Conservation (phyloP, 64 coral and sea anemone genomes). For the Platygyra sinensis region DNA sequence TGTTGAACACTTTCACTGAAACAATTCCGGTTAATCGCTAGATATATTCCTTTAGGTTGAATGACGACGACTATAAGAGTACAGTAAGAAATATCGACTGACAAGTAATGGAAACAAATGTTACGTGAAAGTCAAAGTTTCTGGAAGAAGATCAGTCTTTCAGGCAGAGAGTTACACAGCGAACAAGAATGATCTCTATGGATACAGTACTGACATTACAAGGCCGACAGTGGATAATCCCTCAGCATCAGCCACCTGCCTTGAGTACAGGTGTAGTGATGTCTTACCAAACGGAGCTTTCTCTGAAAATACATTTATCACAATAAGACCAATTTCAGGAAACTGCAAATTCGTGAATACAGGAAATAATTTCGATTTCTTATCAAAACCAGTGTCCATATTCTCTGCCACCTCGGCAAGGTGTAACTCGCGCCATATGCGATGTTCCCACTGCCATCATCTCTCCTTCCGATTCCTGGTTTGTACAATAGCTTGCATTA, state of each 20-base stretch:
- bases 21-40: too few species aligned
- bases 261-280: background rate
- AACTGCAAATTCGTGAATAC: background rate
- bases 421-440: background rate
- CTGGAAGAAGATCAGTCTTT: background rate
- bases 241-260: background rate
- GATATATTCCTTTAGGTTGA: background rate
- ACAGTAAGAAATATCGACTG: background rate
- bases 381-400: constrained; percentile 7
- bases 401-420: background rate
- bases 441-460: background rate
- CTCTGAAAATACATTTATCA: background rate
- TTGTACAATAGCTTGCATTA: background rate
- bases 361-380: background rate
- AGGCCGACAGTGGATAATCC: background rate
- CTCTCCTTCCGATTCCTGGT: background rate
- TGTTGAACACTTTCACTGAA: too few species aligned
- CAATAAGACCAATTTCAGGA: background rate
- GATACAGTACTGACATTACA: constrained; percentile 3
- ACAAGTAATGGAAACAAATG: background rate
- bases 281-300: background rate
- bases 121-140: background rate
- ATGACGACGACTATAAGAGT: background rate
- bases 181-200: background rate
- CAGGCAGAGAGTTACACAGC: background rate